These are phyloP conservation scores for Hyperoplus lanceolatus DNA, from an alignment of 2,797 vertebrate genomes.

Conservation along the genomic window DNA sequence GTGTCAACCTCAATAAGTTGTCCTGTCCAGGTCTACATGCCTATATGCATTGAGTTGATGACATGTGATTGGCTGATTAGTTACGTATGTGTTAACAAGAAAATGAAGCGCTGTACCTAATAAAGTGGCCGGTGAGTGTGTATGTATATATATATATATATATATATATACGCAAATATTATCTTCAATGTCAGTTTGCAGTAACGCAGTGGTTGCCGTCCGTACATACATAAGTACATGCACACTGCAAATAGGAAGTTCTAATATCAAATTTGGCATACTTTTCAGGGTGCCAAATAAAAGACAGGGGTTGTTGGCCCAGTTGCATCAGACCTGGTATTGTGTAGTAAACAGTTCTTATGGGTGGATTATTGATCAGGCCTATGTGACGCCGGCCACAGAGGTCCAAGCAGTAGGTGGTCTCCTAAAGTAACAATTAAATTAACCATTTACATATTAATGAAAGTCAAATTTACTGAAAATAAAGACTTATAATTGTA, in stretches of 20 bases:
- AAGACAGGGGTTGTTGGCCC: not conserved
- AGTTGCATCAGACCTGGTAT: not conserved
- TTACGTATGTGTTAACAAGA: no score
- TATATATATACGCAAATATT: no score
- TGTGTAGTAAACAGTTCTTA: not conserved
- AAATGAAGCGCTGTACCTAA: no score
- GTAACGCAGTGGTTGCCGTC: no score
- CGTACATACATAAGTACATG: not conserved
- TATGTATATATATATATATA: no score
- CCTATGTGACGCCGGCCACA: not conserved
- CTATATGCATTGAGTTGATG: no score
- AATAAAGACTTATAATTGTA: not conserved
- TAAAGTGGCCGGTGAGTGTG: no score
- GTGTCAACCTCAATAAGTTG: no score
- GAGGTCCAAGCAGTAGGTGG: not conserved
- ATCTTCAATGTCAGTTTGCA: no score
- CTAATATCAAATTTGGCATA: not conserved
- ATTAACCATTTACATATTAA: not conserved
- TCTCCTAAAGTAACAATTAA: not conserved
- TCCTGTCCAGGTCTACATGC: no score
- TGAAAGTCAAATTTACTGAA: slow-evolving; percentile 3
- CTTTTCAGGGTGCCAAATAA: not conserved
- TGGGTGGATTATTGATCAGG: not conserved
- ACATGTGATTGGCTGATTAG: no score
- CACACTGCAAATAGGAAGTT: not conserved